Conservation (phyloP, 2,888 invertebrate species). For the Sarcophaga rosellei region DNA sequence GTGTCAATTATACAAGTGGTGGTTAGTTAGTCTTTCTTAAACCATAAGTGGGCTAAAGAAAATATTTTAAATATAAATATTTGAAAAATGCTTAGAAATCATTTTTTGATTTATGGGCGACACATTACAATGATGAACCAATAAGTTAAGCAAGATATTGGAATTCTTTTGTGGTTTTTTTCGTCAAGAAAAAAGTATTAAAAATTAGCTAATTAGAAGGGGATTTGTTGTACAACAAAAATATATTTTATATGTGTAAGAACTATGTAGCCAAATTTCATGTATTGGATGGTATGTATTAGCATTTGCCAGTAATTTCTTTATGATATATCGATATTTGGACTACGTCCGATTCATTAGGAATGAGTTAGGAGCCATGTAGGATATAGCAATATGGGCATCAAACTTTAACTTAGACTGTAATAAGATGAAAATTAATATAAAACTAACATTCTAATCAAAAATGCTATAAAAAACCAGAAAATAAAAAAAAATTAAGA, state of each 20-base stretch:
- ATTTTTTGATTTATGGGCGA: background rate
- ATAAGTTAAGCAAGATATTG: background rate
- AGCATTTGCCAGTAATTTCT: background rate
- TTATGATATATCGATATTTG: background rate
- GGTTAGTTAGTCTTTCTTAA: no score
- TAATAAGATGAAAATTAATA: background rate
- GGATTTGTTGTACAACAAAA: no score
- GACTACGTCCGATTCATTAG: background rate
- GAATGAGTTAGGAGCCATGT: background rate
- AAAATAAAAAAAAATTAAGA: background rate
- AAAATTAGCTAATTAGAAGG: no score
- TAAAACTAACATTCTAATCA: background rate
- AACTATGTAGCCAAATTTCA: no score
- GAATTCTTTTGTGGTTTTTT: background rate
- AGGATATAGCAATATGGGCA: background rate
- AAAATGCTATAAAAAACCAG: background rate
- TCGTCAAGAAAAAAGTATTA: no score
- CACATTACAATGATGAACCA: background rate
- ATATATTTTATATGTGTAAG: no score
- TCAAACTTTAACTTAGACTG: background rate
- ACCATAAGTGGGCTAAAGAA: no score
- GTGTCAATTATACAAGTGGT: no score
- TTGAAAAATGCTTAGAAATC: background rate
- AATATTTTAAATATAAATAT: background rate
- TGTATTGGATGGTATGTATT: no score